phyloP scores from a whole-genome alignment of 1,140 invertebrate genomes.

The Conopomorpha cramerella region DNA sequence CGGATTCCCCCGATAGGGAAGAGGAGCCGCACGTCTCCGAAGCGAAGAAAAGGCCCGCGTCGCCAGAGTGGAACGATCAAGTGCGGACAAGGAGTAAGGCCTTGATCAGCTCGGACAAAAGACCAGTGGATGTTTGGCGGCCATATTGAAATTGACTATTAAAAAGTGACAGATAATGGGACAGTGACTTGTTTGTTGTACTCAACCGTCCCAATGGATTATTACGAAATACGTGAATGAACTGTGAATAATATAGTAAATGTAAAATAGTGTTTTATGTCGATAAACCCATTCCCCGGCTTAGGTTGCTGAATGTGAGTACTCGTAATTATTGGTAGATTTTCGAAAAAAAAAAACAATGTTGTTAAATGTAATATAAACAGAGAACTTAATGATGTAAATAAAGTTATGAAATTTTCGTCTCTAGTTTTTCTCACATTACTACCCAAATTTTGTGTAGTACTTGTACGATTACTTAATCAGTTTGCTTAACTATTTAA shows the following conservation, averaged over 20 bases:
- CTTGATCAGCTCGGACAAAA: slow-evolving; percentile 39
- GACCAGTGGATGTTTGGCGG: slow-evolving; percentile 64
- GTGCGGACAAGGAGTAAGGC: slow-evolving; percentile 48
- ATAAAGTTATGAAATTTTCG: slow-evolving; percentile 57
- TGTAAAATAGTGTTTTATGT: slow-evolving; percentile 35
- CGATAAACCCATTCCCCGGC: slow-evolving; percentile 38
- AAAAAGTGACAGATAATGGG: slow-evolving; percentile 13
- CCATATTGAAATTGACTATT: slow-evolving; percentile 57
- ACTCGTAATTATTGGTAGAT: slow-evolving; percentile 44
- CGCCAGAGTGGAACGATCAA: slow-evolving; percentile 41
- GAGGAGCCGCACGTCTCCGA: slow-evolving; percentile 37
- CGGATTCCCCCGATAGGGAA: slow-evolving; percentile 39
- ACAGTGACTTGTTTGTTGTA: slow-evolving; percentile 6
- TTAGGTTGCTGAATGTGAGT: slow-evolving; percentile 55
- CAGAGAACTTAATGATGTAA: slow-evolving; percentile 54
- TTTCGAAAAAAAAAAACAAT: no score
- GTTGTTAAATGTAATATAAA: slow-evolving; percentile 58
- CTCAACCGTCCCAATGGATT: slow-evolving; percentile 5
- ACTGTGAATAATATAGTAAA: not conserved
- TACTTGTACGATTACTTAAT: no score
- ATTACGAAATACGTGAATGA: slow-evolving; percentile 23
- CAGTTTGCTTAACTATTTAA: slow-evolving; percentile 1
- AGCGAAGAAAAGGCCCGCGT: slow-evolving; percentile 46
- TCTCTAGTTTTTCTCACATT: slow-evolving; percentile 3
- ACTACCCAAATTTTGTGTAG: no score